Evolutionary conservation across 2,888 invertebrate genomes (phyloP).

Genomic region (Yponomeuta sedellus): DNA sequence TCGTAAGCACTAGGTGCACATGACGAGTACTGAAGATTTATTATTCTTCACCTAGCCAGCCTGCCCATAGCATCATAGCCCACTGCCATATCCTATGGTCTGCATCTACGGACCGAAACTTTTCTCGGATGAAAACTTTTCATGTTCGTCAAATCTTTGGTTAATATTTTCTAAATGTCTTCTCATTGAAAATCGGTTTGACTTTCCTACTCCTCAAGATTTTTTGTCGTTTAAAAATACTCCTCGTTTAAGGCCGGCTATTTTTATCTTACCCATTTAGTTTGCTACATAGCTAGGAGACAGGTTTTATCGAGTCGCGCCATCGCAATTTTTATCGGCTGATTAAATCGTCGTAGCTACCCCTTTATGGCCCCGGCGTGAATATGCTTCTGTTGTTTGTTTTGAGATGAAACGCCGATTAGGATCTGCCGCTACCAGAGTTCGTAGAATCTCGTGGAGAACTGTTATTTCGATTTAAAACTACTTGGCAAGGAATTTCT

Average conservation of each 20-base stretch:
- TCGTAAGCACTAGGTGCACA: too few relatives aligned
- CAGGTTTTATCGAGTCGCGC: conserved; percentile 41
- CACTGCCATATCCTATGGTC: too few relatives aligned
- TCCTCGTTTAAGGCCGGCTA: not conserved
- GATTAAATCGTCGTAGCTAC: conserved; percentile 66
- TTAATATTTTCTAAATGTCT: too few relatives aligned
- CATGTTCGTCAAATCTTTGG: too few relatives aligned
- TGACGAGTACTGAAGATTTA: too few relatives aligned
- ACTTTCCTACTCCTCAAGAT: not conserved
- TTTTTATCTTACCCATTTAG: not conserved
- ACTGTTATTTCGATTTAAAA: not conserved
- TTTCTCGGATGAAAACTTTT: too few relatives aligned
- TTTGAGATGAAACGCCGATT: conserved; percentile 32
- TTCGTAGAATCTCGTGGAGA: not conserved
- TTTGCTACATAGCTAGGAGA: not conserved
- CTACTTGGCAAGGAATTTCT: not conserved
- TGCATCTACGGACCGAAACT: too few relatives aligned
- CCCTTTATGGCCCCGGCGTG: conserved; percentile 52
- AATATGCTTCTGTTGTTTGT: conserved; percentile 51
- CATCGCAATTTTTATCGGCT: conserved; percentile 68
- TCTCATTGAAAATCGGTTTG: too few relatives aligned
- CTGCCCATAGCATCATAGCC: too few relatives aligned
- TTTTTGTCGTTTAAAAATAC: not conserved
- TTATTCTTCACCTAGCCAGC: too few relatives aligned
- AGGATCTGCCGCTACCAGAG: not conserved